Evolutionary conservation across 2,113 vertebrate genomes (phyloP).

Genomic region (Mustela nigripes): DNA sequence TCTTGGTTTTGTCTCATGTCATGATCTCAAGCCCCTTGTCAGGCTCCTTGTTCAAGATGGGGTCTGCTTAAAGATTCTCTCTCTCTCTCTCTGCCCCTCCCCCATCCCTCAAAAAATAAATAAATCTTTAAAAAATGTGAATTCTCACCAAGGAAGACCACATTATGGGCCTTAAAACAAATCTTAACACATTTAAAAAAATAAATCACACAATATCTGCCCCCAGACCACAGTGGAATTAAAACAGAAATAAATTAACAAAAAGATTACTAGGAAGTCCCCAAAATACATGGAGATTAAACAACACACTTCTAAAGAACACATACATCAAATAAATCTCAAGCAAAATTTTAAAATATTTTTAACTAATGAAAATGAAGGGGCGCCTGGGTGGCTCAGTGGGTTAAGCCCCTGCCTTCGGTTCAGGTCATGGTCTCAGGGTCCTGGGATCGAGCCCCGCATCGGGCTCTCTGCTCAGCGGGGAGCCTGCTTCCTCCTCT

Average conservation of each 20-base stretch:
- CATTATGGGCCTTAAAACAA: not conserved
- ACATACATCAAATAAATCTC: not conserved
- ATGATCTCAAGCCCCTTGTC: not conserved
- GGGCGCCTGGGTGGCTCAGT: too few species aligned
- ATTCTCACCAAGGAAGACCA: not conserved
- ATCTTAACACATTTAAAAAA: not conserved
- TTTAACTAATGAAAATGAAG: constrained; percentile 45
- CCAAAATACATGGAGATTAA: not conserved
- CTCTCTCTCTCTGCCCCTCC: not conserved
- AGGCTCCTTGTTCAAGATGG: not conserved
- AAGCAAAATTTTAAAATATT: not conserved
- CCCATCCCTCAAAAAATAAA: not conserved
- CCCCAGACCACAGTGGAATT: not conserved
- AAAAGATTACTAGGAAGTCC: not conserved
- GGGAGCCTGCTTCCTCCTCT: too few species aligned
- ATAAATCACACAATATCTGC: not conserved
- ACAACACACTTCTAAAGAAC: not conserved
- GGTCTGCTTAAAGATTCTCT: not conserved
- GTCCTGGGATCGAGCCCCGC: too few species aligned
- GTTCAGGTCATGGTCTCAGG: too few species aligned
- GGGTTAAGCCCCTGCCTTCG: too few species aligned
- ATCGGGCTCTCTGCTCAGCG: too few species aligned
- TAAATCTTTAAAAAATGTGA: not conserved
- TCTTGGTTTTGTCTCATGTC: not conserved
- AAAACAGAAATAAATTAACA: constrained; percentile 41